These are phyloP conservation scores for Cliona cf. orientalis DNA, from an alignment of 37 sponge, comb jelly and placozoan genomes.

Conservation along the genomic window DNA sequence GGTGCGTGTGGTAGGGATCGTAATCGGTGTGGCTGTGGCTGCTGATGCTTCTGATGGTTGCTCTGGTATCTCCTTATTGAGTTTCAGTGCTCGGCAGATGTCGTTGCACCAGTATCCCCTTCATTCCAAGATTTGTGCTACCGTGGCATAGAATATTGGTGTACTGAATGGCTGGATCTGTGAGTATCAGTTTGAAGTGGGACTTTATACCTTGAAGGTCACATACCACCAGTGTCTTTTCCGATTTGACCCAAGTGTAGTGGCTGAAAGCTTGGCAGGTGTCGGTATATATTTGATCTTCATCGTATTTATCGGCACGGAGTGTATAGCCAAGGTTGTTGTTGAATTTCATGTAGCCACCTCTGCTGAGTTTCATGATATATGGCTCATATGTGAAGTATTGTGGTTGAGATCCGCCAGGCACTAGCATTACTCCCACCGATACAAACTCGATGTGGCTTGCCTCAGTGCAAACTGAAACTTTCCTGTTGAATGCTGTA, in stretches of 20 bases:
- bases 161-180: conserved; percentile 24
- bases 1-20: too few species aligned
- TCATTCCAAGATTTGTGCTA: not conserved
- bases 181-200: not conserved
- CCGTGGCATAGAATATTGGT: not conserved
- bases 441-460: not conserved
- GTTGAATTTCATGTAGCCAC: conserved; percentile 19
- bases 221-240: conserved; percentile 5
- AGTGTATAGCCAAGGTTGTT: conserved; percentile 10
- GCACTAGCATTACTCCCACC: not conserved
- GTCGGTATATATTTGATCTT: not conserved
- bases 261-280: conserved; percentile 25
- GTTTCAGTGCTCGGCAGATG: too few species aligned
- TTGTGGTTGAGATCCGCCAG: not conserved
- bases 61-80: too few species aligned
- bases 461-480: not conserved
- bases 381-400: not conserved
- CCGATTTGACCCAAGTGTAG: conserved; percentile 29
- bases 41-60: too few species aligned
- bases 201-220: conserved; percentile 10
- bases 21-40: too few species aligned
- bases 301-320: not conserved
- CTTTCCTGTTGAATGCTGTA: not conserved
- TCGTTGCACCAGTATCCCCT: conserved; percentile 6
- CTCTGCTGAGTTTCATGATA: too few species aligned